Percentiles rank a stretch among this genome's conserved stretches.
phyloP scores from a whole-genome alignment of 2,113 vertebrate genomes.

The Felis chaus region DNA sequence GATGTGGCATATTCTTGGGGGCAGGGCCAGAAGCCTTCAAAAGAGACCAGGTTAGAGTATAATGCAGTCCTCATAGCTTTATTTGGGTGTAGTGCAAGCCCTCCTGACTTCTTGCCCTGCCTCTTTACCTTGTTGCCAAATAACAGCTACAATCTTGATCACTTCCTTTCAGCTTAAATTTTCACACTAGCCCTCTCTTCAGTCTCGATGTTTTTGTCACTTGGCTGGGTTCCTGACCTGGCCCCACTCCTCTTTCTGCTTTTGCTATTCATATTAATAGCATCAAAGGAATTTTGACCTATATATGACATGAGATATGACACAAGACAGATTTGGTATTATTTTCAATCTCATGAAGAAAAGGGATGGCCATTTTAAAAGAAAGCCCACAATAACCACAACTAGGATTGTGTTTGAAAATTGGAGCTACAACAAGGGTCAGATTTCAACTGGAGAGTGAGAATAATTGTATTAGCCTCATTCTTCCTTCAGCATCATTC shows the following conservation, averaged over 20 bases:
- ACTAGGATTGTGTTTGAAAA: not conserved
- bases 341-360: conserved; percentile 36
- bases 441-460: not conserved
- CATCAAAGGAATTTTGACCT: not conserved
- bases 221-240: not conserved
- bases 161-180: not conserved
- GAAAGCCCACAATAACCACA: not conserved
- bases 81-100: not conserved
- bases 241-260: not conserved
- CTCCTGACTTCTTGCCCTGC: not conserved
- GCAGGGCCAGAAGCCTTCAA: not conserved
- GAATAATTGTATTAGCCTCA: not conserved
- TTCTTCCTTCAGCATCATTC: not conserved
- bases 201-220: not conserved
- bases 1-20: not conserved
- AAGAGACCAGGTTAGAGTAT: not conserved
- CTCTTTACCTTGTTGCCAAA: not conserved
- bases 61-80: not conserved
- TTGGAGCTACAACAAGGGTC: not conserved
- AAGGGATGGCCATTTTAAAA: not conserved
- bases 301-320: not conserved
- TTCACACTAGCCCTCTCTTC: not conserved
- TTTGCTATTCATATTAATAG: not conserved
- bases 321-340: not conserved
- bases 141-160: not conserved